A percentile compares a stretch with the other conserved stretches of the same genome.
Conservation (phyloP, 2,113 vertebrate species). For the Tyrannus savana region DNA sequence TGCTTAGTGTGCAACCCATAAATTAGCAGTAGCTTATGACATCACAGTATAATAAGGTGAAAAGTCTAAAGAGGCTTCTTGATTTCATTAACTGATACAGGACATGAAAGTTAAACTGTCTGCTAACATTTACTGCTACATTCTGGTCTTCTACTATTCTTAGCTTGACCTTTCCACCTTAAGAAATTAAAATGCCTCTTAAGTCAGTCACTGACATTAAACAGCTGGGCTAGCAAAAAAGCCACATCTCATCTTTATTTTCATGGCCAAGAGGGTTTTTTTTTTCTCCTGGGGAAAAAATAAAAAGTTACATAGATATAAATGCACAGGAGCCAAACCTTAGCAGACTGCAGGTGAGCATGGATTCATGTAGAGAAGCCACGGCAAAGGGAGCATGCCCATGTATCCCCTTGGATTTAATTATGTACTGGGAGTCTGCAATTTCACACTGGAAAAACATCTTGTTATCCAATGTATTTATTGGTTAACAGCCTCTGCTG, state of each 20-base stretch:
- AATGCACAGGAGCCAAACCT: constrained; percentile 12
- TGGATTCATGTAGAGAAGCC: not conserved
- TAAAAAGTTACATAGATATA: not conserved
- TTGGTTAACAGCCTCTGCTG: constrained; percentile 42
- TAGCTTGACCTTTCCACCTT: not conserved
- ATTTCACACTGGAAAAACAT: constrained; percentile 46
- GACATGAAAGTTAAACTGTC: not conserved
- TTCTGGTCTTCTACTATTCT: not conserved
- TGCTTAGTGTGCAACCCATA: not conserved
- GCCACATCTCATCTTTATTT: not conserved
- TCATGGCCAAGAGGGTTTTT: not conserved
- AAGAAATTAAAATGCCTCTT: constrained; percentile 8
- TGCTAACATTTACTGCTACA: not conserved
- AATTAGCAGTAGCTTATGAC: not conserved
- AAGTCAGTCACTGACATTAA: not conserved
- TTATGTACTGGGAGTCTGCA: not conserved
- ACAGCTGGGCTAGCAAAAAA: not conserved
- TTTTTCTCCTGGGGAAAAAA: not conserved
- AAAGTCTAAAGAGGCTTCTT: not conserved
- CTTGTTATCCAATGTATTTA: constrained; percentile 45
- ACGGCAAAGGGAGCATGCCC: not conserved
- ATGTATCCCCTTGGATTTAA: not conserved
- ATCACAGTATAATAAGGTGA: not conserved
- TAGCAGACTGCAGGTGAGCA: not conserved
- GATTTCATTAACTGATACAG: not conserved